Conservation (phyloP, 2,888 invertebrate species). For the Agriotes lineatus region DNA sequence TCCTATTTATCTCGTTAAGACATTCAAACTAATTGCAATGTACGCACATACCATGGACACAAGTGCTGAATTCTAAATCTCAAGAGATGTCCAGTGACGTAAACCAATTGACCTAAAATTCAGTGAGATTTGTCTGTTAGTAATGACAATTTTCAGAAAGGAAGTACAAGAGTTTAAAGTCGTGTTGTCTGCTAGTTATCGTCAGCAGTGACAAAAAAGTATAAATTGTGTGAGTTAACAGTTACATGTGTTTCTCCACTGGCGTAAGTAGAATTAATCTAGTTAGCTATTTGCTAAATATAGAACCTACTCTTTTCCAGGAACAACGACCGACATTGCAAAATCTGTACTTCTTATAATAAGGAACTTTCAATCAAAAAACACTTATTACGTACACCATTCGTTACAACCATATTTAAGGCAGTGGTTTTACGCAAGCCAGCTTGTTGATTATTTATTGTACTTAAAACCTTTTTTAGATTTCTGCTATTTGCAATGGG, state of each 20-base stretch:
- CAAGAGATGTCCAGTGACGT: background rate
- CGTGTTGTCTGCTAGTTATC: background rate
- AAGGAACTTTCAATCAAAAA: too few relatives aligned
- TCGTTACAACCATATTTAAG: too few relatives aligned
- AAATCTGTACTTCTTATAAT: too few relatives aligned
- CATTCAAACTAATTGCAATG: too few relatives aligned
- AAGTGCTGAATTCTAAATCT: background rate
- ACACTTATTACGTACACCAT: too few relatives aligned
- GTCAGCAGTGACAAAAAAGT: background rate
- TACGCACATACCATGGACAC: background rate
- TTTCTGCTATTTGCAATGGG: too few relatives aligned
- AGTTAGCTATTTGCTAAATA: background rate
- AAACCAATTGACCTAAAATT: background rate
- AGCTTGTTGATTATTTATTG: too few relatives aligned
- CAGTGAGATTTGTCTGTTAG: background rate
- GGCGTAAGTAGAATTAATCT: background rate
- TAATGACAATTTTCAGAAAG: constrained; percentile 4
- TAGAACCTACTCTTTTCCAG: too few relatives aligned
- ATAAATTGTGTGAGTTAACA: background rate
- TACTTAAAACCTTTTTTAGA: too few relatives aligned
- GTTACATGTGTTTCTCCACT: background rate
- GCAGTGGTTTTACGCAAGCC: too few relatives aligned
- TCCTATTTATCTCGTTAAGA: too few relatives aligned
- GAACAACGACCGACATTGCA: too few relatives aligned
- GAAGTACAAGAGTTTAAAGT: constrained; percentile 1